Evolutionary conservation across 1,140 invertebrate species (phyloP), one percentile per base, ranked within the genome.

Genomic region (Megalonaias nervosa): DNA sequence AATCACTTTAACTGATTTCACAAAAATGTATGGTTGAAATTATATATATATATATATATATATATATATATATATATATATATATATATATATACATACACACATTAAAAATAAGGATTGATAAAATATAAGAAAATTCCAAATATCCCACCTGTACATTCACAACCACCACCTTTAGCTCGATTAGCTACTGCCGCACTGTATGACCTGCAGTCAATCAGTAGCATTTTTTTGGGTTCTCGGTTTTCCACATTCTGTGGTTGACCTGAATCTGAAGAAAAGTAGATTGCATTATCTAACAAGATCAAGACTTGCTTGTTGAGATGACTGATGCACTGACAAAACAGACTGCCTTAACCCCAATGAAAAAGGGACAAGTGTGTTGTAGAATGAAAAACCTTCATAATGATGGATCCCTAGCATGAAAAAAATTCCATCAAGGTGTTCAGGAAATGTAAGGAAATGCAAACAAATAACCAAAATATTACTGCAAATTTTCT

Each of bases 201-300:
- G 90, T 98, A 99, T 2, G 96, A 98, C 64, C 98, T 93, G 16
- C 97, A 97, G 92, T 99, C 98, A 80, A 99, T 94, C 77, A 99
- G 97, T 31, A 99, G 91, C 76, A 99, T 93, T 93, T 97, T 97
- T 93, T 86, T 81, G 11, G 71, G 67, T 58, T 73, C 77, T 21
- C 3, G 15, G 17, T 4, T 16, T 38, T 72, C 77, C 19, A 56
- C 71, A 14, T 57, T 61, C 38, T 78, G 71, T 31, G 65, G 59
- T 9, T 61, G 56, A 9, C 64, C 74, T 9, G 77, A 74, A 23
- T 74, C 77, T 74, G 57, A 56, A 23, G 26, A 67, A n/a, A 4
- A 67, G 26, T 11, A 48, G 9, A 48, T 11, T 9, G 38, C 6
- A 48, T 48, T 48, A 48, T 48, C 9, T 48, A 48, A 48, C 38